These are phyloP conservation scores for Hyposmocoma kahamanoa DNA, from an alignment of 1,140 invertebrate genomes.

Conservation along the genomic window DNA sequence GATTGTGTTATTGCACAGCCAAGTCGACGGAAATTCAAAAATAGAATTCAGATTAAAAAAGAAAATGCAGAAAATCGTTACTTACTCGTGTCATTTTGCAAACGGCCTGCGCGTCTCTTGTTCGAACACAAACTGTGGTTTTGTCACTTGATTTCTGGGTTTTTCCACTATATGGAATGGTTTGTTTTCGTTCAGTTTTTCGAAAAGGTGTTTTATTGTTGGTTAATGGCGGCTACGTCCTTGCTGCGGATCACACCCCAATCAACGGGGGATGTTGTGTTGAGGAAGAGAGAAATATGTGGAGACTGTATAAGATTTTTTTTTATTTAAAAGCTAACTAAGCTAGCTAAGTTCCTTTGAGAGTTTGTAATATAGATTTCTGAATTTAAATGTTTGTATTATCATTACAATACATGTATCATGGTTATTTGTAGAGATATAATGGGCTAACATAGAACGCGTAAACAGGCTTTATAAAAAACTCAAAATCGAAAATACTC, in stretches of 20 bases:
- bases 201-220: constrained; percentile 39
- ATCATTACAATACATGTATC: too few relatives aligned
- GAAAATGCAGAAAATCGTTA: constrained; percentile 36
- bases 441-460: too few relatives aligned
- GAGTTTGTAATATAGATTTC: too few relatives aligned
- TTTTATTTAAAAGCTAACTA: background rate
- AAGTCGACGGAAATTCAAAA: background rate
- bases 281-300: constrained; percentile 24
- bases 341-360: too few relatives aligned
- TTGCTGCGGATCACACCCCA: constrained; percentile 56
- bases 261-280: constrained; percentile 47
- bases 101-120: constrained; percentile 8
- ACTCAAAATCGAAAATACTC: too few relatives aligned
- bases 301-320: constrained; percentile 15
- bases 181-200: constrained; percentile 21
- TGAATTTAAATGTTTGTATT: too few relatives aligned
- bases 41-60: constrained; percentile 16
- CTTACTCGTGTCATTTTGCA: constrained; percentile 15
- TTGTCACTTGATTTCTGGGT: constrained; percentile 3
- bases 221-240: constrained; percentile 45
- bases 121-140: constrained; percentile 15
- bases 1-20: too few relatives aligned
- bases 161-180: background rate
- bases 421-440: too few relatives aligned
- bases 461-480: too few relatives aligned